Conservation (phyloP, 2,797 vertebrate genomes). For the Carcharodon carcharias region DNA sequence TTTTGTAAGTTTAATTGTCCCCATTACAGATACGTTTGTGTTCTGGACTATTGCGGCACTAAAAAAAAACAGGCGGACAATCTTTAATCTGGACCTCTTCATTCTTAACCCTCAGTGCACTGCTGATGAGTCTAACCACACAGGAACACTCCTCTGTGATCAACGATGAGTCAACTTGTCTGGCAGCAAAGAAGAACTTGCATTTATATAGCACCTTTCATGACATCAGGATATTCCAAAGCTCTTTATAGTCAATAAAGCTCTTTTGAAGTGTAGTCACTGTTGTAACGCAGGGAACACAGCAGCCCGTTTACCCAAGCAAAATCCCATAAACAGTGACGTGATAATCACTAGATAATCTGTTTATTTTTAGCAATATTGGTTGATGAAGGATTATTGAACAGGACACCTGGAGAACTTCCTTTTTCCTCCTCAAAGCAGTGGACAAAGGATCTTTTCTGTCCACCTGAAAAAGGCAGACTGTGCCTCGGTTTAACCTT, state of each 20-base stretch:
- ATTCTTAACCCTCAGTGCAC: background rate
- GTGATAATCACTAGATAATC: background rate
- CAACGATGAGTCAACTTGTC: background rate
- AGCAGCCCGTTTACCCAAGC: background rate
- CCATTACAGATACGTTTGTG: background rate
- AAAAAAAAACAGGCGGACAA: background rate
- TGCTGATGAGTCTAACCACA: background rate
- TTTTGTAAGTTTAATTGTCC: background rate
- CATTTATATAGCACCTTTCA: background rate
- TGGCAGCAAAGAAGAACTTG: background rate
- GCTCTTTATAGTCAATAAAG: background rate
- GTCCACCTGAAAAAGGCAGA: background rate
- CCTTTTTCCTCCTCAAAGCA: background rate
- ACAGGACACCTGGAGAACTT: background rate
- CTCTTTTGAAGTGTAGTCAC: background rate
- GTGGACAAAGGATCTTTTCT: background rate
- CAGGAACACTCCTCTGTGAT: background rate
- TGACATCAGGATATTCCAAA: background rate
- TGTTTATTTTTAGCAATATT: background rate
- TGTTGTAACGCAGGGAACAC: background rate
- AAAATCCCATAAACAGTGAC: background rate
- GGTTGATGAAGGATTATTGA: background rate
- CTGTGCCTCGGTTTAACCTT: background rate
- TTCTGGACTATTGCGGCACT: background rate
- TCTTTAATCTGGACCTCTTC: background rate